Percentiles rank a stretch among this genome's conserved stretches.
phyloP scores from a whole-genome alignment of 2,797 vertebrate genomes.

The Capromys pilorides region DNA sequence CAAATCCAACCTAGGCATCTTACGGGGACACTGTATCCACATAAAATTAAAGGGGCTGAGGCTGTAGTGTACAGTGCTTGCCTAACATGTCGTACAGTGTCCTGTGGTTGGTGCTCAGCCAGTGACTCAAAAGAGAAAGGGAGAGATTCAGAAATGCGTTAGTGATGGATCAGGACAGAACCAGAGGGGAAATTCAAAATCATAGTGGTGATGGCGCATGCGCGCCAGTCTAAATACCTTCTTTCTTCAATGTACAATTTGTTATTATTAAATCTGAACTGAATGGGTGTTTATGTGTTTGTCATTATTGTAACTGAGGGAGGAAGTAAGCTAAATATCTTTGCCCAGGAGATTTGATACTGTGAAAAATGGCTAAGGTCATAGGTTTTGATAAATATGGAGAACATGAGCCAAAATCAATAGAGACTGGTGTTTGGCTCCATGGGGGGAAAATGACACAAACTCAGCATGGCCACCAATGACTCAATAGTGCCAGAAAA shows the following conservation, averaged over 20 bases:
- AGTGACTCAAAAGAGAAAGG: neutral
- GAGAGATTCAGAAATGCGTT: neutral
- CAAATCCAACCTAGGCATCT: neutral
- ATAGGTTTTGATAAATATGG: neutral
- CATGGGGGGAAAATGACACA: neutral
- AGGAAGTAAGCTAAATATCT: neutral
- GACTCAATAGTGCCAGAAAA: neutral
- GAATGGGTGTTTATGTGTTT: neutral
- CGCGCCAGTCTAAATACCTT: neutral
- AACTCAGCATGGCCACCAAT: neutral
- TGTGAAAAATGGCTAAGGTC: neutral
- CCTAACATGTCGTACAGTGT: neutral
- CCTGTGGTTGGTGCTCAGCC: neutral
- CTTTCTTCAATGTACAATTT: neutral
- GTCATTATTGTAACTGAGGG: neutral
- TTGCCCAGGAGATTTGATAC: slow-evolving; percentile 24
- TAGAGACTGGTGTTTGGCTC: neutral
- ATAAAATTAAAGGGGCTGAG: neutral
- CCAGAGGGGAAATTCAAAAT: neutral
- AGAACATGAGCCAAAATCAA: neutral
- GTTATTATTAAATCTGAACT: neutral
- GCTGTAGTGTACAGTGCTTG: neutral
- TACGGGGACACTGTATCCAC: neutral
- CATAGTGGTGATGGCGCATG: neutral
- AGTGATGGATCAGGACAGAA: neutral